phyloP scores from a whole-genome alignment of 1,140 invertebrate genomes.

The Leptonema lineaticorne region DNA sequence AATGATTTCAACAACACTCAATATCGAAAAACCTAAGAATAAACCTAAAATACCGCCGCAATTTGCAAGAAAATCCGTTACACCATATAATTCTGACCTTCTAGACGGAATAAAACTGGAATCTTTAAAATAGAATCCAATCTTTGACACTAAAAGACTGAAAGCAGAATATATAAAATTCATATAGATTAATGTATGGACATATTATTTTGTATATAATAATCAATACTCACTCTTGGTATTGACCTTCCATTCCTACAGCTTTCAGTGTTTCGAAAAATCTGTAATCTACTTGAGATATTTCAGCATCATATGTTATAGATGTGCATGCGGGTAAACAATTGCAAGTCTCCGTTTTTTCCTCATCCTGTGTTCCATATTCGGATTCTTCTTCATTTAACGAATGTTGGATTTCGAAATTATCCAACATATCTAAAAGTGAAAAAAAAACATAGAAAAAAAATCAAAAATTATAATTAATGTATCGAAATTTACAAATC shows the following conservation, averaged over 20 bases:
- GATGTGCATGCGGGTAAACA: constrained; percentile 69
- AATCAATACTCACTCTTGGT: too few species aligned
- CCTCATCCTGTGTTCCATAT: too few species aligned
- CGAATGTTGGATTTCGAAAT: too few species aligned
- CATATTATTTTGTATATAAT: background rate
- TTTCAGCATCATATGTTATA: constrained; percentile 65
- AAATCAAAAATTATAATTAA: too few species aligned
- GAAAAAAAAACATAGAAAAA: too few species aligned
- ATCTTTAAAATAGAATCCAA: constrained; percentile 58
- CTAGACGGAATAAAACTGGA: constrained; percentile 63
- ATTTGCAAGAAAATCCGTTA: constrained; percentile 65
- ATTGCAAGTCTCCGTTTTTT: too few species aligned
- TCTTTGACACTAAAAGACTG: background rate
- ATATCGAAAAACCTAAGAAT: constrained; percentile 45
- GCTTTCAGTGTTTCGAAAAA: constrained; percentile 43
- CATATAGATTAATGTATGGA: background rate
- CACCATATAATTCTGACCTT: constrained; percentile 63
- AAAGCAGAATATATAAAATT: background rate
- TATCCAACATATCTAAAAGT: too few species aligned
- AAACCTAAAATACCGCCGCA: constrained; percentile 66
- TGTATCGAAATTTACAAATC: too few species aligned
- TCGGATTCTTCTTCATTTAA: too few species aligned
- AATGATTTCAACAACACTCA: constrained; percentile 63
- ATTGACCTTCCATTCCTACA: constrained; percentile 32
- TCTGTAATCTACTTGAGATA: constrained; percentile 64